These are phyloP conservation scores for Lamprologus lemairii DNA, from an alignment of 2,113 vertebrate genomes.

Conservation along the genomic window DNA sequence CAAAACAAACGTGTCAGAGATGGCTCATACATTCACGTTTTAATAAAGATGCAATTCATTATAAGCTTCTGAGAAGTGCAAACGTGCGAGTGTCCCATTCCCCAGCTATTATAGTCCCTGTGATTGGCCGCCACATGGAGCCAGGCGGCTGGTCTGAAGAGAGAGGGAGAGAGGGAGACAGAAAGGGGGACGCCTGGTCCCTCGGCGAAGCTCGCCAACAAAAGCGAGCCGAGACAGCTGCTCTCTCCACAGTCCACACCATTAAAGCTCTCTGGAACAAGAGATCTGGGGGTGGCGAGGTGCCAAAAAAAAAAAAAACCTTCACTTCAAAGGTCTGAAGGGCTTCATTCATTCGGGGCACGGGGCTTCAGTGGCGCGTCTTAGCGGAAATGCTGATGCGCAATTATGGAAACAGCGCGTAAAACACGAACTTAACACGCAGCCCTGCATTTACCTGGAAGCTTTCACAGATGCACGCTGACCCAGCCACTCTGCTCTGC, in stretches of 20 bases:
- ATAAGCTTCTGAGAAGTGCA: not conserved
- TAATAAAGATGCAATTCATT: not conserved
- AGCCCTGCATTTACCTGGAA: slow-evolving; percentile 18
- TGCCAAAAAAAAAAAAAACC: slow-evolving; percentile 1
- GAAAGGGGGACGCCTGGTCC: slow-evolving; percentile 5
- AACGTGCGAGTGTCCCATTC: slow-evolving; percentile 14
- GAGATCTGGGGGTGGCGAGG: slow-evolving; percentile 41
- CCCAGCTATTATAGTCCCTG: slow-evolving; percentile 18
- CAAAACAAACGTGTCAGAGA: not conserved
- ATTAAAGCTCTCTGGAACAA: slow-evolving; percentile 27
- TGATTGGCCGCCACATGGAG: slow-evolving; percentile 36
- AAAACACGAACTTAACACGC: not conserved
- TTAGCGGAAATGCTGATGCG: not conserved
- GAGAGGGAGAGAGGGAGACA: not conserved
- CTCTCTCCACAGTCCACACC: slow-evolving; percentile 42
- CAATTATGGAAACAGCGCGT: slow-evolving; percentile 20
- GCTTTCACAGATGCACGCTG: not conserved
- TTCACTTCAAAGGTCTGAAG: slow-evolving; percentile 52
- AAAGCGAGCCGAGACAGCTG: slow-evolving; percentile 54
- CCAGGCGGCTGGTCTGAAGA: slow-evolving; percentile 26
- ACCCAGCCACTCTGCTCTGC: slow-evolving; percentile 10
- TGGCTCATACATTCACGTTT: not conserved
- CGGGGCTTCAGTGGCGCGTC: not conserved
- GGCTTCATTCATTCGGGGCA: slow-evolving; percentile 28
- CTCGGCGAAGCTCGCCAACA: slow-evolving; percentile 41